Evolutionary conservation across 2,113 vertebrate genomes (phyloP), one percentile per base, ranked within the genome.

Genomic region (Melanostigma gelatinosum): DNA sequence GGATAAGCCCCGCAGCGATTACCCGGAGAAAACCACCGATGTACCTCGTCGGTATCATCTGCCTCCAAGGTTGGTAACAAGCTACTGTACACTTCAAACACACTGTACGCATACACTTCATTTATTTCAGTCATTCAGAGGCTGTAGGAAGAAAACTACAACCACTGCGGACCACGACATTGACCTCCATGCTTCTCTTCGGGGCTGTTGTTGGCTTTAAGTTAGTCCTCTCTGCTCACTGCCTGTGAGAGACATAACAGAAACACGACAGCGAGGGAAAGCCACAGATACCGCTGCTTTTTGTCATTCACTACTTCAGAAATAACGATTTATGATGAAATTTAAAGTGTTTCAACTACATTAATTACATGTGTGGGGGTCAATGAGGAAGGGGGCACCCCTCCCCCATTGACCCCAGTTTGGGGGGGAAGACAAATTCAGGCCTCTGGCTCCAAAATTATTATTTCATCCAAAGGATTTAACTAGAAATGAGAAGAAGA

Each of bases 21-120:
- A 55, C 16, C 62, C 66, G 79, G 70, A 88, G 81, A n/a, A 89
- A 11, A 76, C 3, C 66, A 62, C 76, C 86, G 40, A 44, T 90
- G 69, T 75, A 50, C 72, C 60, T 82, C 6, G 18, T 87, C 48
- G 90, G 69, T 81, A 20, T 95, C 5, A n/a, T 95, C 82, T 93
- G 72, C 82, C 73, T 92, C 40, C 90, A 93, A 91, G 95, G 95
- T 95, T 52, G 76, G 94, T 86, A n/a, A 24, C 22, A 27, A 72
- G 18, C 48, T 34, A 2, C 20, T 44, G 6, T 27, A 32, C 40
- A 8, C 4, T 1, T 2, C 20, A 46, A 4, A n/a, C 46, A 11
- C 46, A 20, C 12, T 27, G 5, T 0, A 2, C n/a, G 3, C 50
- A 6, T 1, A 2, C 7, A 40, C 20, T 12, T 29, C 34, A 0